Conservation (phyloP, 2,797 vertebrate species). For the Neosilurus hyrtlii region DNA sequence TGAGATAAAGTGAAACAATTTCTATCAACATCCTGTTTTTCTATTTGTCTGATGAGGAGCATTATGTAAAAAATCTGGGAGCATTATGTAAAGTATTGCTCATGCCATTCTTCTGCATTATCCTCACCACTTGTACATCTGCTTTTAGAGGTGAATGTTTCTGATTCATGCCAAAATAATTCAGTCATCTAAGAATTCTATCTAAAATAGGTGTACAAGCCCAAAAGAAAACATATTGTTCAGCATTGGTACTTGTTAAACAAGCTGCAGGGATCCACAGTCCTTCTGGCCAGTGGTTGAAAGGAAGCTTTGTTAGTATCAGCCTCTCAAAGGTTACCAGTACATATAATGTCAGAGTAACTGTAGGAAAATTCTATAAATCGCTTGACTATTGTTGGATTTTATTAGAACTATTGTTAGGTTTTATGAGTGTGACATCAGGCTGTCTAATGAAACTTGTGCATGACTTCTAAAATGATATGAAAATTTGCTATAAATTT, state of each 20-base stretch:
- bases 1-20: not conserved
- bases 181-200: not conserved
- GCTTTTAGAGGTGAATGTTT: not conserved
- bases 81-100: not conserved
- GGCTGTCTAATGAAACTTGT: not conserved
- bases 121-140: not conserved
- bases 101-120: not conserved
- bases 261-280: not conserved
- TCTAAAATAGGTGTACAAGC: not conserved
- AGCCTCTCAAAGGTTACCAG: not conserved
- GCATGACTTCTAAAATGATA: not conserved
- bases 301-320: not conserved
- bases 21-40: not conserved
- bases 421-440: not conserved
- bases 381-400: not conserved
- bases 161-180: not conserved
- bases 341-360: not conserved
- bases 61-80: too few relatives aligned
- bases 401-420: not conserved
- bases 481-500: not conserved
- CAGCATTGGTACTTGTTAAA: not conserved
- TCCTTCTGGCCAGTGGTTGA: not conserved
- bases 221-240: not conserved
- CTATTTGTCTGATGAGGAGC: too few relatives aligned
- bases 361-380: too few relatives aligned